Percentiles rank a stretch among this genome's conserved stretches.
Evolutionary conservation across 1,140 invertebrate genomes (phyloP).

Genomic region (Diplogasteroides magnus): DNA sequence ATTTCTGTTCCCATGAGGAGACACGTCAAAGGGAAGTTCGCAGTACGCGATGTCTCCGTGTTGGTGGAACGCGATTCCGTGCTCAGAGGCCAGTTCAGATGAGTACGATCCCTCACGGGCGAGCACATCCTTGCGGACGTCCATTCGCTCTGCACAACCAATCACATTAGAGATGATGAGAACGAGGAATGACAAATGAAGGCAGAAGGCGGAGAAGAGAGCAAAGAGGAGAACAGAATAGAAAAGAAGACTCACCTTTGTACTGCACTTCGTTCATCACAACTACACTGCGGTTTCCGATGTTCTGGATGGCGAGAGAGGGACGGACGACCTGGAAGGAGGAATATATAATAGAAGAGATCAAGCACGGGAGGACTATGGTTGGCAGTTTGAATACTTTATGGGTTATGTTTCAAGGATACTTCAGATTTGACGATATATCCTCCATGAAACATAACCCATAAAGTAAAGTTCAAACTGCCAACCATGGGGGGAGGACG

Average conservation of each 20-base stretch:
- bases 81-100: slow-evolving; percentile 22
- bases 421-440: too few species aligned
- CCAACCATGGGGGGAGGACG: too few species aligned
- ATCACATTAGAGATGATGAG: too few species aligned
- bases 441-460: too few species aligned
- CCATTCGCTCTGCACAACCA: slow-evolving; percentile 31
- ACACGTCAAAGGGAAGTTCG: slow-evolving; percentile 40
- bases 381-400: too few species aligned
- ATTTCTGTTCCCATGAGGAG: too few species aligned
- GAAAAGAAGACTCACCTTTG: slow-evolving; percentile 30
- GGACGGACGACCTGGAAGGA: slow-evolving; percentile 18
- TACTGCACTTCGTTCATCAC: slow-evolving; percentile 49
- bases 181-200: too few species aligned
- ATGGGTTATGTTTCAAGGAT: too few species aligned
- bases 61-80: slow-evolving; percentile 47
- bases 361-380: too few species aligned
- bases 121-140: slow-evolving; percentile 32
- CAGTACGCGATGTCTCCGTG: slow-evolving; percentile 50
- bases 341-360: background rate
- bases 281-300: slow-evolving; percentile 36
- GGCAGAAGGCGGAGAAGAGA: too few species aligned
- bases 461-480: too few species aligned
- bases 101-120: slow-evolving; percentile 13
- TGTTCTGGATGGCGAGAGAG: slow-evolving; percentile 29
- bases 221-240: too few species aligned